Evolutionary conservation across 2,797 vertebrate genomes (phyloP).

Genomic region (Sebastes matsubarae): DNA sequence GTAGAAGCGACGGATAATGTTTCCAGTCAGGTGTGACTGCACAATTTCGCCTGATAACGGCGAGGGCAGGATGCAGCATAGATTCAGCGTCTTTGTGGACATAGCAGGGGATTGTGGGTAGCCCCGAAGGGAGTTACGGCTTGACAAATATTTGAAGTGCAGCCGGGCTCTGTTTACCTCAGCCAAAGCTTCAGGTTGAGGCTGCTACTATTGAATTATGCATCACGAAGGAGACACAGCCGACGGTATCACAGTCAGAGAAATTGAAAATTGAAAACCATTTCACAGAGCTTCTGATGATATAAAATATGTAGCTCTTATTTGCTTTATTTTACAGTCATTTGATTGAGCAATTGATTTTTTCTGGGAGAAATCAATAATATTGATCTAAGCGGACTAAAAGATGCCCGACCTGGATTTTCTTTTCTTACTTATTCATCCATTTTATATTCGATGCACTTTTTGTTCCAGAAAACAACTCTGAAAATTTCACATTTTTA

Average conservation of each 20-base stretch:
- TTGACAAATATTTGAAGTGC: conserved; percentile 80
- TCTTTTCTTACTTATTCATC: neutral
- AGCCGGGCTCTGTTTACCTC: conserved; percentile 62
- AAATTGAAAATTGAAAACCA: conserved; percentile 1
- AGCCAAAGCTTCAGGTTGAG: conserved; percentile 22
- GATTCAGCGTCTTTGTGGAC: conserved; percentile 59
- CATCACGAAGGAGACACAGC: conserved; percentile 33
- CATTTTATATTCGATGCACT: neutral
- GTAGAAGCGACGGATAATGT: conserved; percentile 2
- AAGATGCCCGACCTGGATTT: neutral
- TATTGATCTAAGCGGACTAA: neutral
- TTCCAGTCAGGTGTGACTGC: conserved; percentile 31
- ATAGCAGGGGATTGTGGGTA: conserved; percentile 64
- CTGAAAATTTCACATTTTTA: conserved; percentile 23
- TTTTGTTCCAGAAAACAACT: conserved; percentile 22
- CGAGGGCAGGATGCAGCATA: neutral
- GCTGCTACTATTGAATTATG: conserved; percentile 42
- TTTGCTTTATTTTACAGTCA: conserved; percentile 20
- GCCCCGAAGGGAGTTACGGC: conserved; percentile 27
- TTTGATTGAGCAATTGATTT: conserved; percentile 23
- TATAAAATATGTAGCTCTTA: neutral
- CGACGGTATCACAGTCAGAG: neutral
- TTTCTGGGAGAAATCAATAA: conserved; percentile 25
- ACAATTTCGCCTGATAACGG: conserved; percentile 41
- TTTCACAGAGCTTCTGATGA: neutral